Conservation (phyloP, 2,888 invertebrate genomes). For the Hipparchia sbordonii region DNA sequence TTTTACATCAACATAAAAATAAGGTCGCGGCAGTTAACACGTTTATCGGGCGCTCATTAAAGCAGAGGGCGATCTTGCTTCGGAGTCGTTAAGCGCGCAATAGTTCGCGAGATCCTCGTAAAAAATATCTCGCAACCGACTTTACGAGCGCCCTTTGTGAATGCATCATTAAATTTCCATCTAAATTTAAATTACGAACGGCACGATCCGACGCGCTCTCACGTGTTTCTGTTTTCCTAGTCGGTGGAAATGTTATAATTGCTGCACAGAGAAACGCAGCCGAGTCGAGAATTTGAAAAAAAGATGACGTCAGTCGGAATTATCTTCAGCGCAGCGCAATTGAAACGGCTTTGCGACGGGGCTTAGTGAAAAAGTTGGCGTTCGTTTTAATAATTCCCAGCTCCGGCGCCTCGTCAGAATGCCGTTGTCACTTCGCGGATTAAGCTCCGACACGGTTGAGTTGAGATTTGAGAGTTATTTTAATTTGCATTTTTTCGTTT, state of each 20-base stretch:
- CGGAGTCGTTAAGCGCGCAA: constrained; percentile 83
- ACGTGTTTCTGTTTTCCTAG: constrained; percentile 83
- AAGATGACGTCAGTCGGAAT: constrained; percentile 83
- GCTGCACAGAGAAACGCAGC: constrained; percentile 79
- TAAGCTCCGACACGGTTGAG: constrained; percentile 82
- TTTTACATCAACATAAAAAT: constrained; percentile 81
- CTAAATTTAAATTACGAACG: constrained; percentile 82
- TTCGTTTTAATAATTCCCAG: constrained; percentile 83
- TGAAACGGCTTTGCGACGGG: constrained; percentile 83
- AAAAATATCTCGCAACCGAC: constrained; percentile 82
- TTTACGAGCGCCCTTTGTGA: constrained; percentile 83
- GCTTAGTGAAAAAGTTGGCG: constrained; percentile 83
- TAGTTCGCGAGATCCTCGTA: constrained; percentile 83
- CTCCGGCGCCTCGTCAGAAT: constrained; percentile 83
- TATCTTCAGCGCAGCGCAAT: constrained; percentile 83
- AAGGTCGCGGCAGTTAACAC: constrained; percentile 82
- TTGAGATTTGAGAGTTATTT: constrained; percentile 81
- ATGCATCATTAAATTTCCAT: constrained; percentile 83
- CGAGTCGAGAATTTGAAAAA: constrained; percentile 80
- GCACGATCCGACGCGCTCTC: constrained; percentile 76
- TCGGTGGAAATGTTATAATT: constrained; percentile 82
- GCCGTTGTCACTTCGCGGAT: constrained; percentile 83
- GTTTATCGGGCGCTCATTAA: constrained; percentile 83
- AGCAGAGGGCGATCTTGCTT: constrained; percentile 82
- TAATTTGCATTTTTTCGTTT: constrained; percentile 77